Conservation (phyloP, 2,888 invertebrate species). For the Heliothis peltigera region DNA sequence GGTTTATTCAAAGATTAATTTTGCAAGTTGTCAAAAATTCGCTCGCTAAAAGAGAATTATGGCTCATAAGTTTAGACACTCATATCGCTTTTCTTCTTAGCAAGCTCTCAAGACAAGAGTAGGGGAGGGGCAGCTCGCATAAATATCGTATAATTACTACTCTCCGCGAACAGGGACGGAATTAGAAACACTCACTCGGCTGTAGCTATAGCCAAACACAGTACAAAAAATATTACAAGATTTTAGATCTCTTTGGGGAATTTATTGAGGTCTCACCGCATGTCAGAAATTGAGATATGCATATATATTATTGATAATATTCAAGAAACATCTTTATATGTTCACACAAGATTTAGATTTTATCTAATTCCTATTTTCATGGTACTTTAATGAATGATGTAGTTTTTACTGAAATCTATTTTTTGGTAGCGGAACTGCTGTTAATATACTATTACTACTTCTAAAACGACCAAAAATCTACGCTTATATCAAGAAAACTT, state of each 20-base stretch:
- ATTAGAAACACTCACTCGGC: slow-evolving; percentile 39
- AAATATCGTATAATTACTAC: slow-evolving; percentile 83
- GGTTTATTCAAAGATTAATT: slow-evolving; percentile 50
- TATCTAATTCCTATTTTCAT: not conserved
- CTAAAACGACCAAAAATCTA: no score
- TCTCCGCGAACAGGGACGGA: slow-evolving; percentile 68
- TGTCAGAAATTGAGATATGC: not conserved
- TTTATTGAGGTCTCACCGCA: slow-evolving; percentile 2
- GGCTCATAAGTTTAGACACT: slow-evolving; percentile 69
- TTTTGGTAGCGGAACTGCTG: no score
- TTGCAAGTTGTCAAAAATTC: slow-evolving; percentile 52
- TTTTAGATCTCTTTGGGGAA: not conserved
- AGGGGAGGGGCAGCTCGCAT: slow-evolving; percentile 72
- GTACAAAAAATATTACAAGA: not conserved
- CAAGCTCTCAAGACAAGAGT: slow-evolving; percentile 69
- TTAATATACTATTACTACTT: no score
- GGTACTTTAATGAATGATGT: no score
- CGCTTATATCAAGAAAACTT: no score
- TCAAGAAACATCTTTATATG: no score
- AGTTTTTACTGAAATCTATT: no score
- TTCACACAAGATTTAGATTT: not conserved
- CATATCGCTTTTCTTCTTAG: slow-evolving; percentile 72
- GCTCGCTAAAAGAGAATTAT: slow-evolving; percentile 57
- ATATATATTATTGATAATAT: not conserved
- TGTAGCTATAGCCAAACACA: not conserved